Percentiles rank a stretch among this genome's conserved stretches.
These are phyloP conservation scores for Eudemis profundana DNA, from an alignment of 2,888 invertebrate genomes.

Conservation along the genomic window DNA sequence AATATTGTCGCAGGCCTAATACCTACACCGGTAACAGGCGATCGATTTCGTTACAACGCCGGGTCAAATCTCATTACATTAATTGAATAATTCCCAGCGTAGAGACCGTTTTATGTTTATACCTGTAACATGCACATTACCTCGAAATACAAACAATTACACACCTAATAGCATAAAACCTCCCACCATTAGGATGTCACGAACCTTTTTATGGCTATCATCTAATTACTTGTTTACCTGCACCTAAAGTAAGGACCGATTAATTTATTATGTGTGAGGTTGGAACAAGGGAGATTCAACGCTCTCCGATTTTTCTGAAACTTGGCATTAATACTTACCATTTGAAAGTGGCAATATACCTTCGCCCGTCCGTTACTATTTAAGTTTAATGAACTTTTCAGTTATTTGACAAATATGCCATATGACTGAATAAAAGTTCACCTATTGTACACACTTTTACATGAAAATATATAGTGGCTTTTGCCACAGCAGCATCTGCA, in stretches of 20 bases:
- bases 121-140: slow-evolving; percentile 29
- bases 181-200: slow-evolving; percentile 6
- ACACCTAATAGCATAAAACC: slow-evolving; percentile 12
- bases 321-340: too few relatives aligned
- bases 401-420: too few relatives aligned
- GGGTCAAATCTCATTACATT: slow-evolving; percentile 59
- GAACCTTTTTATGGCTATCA: background rate
- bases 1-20: slow-evolving; percentile 57
- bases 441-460: too few relatives aligned
- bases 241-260: background rate
- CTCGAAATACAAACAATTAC: slow-evolving; percentile 27
- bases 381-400: too few relatives aligned
- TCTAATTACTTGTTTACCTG: background rate
- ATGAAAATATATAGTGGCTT: too few relatives aligned
- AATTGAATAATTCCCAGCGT: slow-evolving; percentile 56
- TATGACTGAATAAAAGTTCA: too few relatives aligned
- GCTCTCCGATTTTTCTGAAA: too few relatives aligned
- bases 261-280: too few relatives aligned
- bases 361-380: too few relatives aligned
- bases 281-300: too few relatives aligned
- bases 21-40: slow-evolving; percentile 45
- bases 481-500: too few relatives aligned
- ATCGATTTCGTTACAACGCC: slow-evolving; percentile 55
- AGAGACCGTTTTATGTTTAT: slow-evolving; percentile 24
- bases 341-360: too few relatives aligned